Evolutionary conservation across 1,140 invertebrate species (phyloP).

Genomic region (Tetranychus cinnabarinus): DNA sequence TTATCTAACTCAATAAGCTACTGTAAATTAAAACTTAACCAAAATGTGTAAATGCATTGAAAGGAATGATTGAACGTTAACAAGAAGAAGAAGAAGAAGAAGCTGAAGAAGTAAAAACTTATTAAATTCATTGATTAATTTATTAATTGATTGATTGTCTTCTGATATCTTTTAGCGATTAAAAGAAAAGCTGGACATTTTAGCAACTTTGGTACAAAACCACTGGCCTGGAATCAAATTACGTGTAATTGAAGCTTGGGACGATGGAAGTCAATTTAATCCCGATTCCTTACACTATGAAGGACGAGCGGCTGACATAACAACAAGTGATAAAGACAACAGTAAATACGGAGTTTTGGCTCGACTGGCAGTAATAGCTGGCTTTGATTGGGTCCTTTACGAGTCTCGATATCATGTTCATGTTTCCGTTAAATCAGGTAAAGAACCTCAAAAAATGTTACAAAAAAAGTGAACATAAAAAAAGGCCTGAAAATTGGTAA

Average conservation of each 20-base stretch:
- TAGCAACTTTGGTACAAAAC: conserved; percentile 91
- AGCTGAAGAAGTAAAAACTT: neutral
- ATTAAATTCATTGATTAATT: neutral
- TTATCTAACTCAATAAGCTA: neutral
- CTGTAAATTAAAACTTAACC: neutral
- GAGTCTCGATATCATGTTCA: conserved; percentile 82
- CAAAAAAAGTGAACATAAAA: no score
- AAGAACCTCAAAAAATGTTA: conserved; percentile 11
- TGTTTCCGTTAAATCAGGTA: conserved; percentile 92
- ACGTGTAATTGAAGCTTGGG: conserved; percentile 79
- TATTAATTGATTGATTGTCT: neutral
- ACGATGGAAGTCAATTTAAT: conserved; percentile 56
- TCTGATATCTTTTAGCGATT: conserved; percentile 41
- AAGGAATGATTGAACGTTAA: neutral
- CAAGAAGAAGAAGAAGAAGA: neutral
- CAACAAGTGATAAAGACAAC: conserved; percentile 70
- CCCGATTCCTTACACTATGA: conserved; percentile 76
- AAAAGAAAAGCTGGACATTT: conserved; percentile 75
- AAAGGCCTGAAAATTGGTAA: no score
- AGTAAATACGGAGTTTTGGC: conserved; percentile 88
- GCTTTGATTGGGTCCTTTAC: conserved; percentile 97
- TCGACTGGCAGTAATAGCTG: conserved; percentile 77
- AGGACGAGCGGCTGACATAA: conserved; percentile 79
- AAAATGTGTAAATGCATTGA: neutral
- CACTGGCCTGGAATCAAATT: conserved; percentile 84